phyloP scores from a whole-genome alignment of 2,113 vertebrate species.

The Syngnathoides biaculeatus region DNA sequence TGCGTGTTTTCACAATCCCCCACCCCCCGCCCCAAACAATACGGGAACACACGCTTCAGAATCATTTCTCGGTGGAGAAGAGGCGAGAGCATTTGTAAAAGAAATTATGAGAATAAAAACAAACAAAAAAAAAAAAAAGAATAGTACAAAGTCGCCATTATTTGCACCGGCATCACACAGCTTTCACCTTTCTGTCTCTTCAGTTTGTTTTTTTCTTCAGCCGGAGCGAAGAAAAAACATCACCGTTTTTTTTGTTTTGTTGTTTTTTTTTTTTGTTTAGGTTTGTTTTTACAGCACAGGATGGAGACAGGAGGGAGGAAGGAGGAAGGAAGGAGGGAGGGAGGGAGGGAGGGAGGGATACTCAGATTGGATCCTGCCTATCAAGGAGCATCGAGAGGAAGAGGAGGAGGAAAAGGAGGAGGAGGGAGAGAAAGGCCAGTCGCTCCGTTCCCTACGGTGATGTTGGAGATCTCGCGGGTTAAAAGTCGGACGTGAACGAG shows the following conservation, averaged over 20 bases:
- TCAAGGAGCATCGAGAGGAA: conserved; percentile 35
- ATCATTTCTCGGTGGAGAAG: conserved; percentile 77
- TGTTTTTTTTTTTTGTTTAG: conserved; percentile 41
- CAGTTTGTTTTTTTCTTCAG: conserved; percentile 77
- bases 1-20: conserved; percentile 85
- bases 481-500: conserved; percentile 46
- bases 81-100: conserved; percentile 78
- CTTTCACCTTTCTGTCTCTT: conserved; percentile 80
- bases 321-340: conserved; percentile 66
- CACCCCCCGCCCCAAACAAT: conserved; percentile 44
- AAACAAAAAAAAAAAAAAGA: conserved; percentile 78
- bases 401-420: conserved; percentile 49
- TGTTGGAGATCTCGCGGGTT: conserved; percentile 47
- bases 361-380: conserved; percentile 59
- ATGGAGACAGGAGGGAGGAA: conserved; percentile 74
- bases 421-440: conserved; percentile 35
- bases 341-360: conserved; percentile 55
- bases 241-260: conserved; percentile 57
- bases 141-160: conserved; percentile 79
- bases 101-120: background rate
- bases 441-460: conserved; percentile 45
- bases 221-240: conserved; percentile 77
- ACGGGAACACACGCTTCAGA: conserved; percentile 73
- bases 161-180: conserved; percentile 75
- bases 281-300: conserved; percentile 67